A percentile compares a stretch with the other conserved stretches of the same genome.
phyloP scores from a whole-genome alignment of 1,140 invertebrate genomes.

The Drosophila teissieri region DNA sequence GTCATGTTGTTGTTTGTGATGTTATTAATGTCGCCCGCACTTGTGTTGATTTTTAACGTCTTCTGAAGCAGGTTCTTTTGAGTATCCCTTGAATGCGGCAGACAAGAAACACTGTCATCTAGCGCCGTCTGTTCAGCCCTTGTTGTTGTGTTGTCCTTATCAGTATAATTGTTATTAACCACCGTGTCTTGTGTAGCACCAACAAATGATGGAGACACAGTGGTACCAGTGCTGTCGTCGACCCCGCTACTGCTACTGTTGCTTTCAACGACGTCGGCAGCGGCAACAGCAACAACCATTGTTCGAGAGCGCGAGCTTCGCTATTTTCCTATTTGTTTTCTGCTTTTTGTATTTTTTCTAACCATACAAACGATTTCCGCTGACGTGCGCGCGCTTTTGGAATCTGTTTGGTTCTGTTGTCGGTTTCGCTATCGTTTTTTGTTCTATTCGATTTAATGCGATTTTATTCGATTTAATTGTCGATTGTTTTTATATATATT shows the following conservation, averaged over 20 bases:
- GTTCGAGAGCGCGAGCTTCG: constrained; percentile 54
- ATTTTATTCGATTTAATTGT: constrained; percentile 53
- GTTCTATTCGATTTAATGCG: constrained; percentile 40
- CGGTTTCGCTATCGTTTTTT: constrained; percentile 10
- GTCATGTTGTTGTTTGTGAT: constrained; percentile 56
- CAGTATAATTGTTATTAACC: constrained; percentile 57
- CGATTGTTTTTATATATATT: constrained; percentile 16
- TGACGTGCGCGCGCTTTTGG: constrained; percentile 61
- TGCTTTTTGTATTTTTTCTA: constrained; percentile 35
- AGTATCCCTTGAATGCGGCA: constrained; percentile 12
- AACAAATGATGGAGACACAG: constrained; percentile 6
- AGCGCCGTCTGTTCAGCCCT: constrained; percentile 7
- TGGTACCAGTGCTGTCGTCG: constrained; percentile 14
- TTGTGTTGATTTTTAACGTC: constrained; percentile 3
- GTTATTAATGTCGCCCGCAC: no score
- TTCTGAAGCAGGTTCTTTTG: constrained; percentile 15
- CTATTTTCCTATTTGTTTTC: constrained; percentile 44
- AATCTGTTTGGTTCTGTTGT: constrained; percentile 8
- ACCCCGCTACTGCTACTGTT: constrained; percentile 33
- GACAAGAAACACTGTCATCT: constrained; percentile 3
- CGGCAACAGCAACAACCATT: constrained; percentile 72
- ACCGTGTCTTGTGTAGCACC: constrained; percentile 43
- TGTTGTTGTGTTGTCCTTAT: constrained; percentile 32
- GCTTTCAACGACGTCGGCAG: constrained; percentile 50
- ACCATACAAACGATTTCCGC: constrained; percentile 69